These are phyloP conservation scores for Minunthozetes semirufus DNA, from an alignment of 2,888 invertebrate genomes.

Conservation along the genomic window DNA sequence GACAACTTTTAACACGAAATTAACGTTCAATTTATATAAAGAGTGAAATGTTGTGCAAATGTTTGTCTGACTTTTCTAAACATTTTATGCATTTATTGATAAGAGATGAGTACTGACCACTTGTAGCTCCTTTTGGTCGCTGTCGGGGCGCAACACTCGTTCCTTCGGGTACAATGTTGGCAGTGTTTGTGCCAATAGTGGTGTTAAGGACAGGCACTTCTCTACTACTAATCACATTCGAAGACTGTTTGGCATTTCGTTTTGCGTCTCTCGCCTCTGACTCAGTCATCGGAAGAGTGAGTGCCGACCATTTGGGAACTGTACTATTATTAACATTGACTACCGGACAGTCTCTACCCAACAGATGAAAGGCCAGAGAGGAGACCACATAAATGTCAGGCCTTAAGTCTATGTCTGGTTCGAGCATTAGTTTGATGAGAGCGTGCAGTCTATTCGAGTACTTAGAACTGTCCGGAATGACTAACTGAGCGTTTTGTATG, in stretches of 20 bases:
- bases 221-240: conserved; percentile 24
- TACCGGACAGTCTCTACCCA: conserved; percentile 61
- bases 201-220: conserved; percentile 10
- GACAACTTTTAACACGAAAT: too few species aligned
- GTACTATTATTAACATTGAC: conserved; percentile 61
- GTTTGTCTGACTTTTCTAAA: too few species aligned
- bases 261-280: conserved; percentile 26
- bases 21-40: too few species aligned
- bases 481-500: conserved; percentile 79
- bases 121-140: conserved; percentile 60
- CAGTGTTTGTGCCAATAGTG: conserved; percentile 45
- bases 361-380: conserved; percentile 47
- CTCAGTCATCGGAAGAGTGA: conserved; percentile 31
- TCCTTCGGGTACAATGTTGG: conserved; percentile 52
- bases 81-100: too few species aligned
- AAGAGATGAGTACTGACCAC: not conserved
- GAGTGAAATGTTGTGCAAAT: too few species aligned
- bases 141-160: conserved; percentile 76
- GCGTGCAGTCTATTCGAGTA: conserved; percentile 65
- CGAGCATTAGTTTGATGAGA: conserved; percentile 72
- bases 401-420: conserved; percentile 69
- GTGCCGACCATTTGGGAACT: conserved; percentile 37
- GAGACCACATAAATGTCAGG: conserved; percentile 59
- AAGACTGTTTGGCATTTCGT: conserved; percentile 7
- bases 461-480: conserved; percentile 70